Conservation (phyloP, 2,797 vertebrate genomes). For the Gorsachius magnificus region DNA sequence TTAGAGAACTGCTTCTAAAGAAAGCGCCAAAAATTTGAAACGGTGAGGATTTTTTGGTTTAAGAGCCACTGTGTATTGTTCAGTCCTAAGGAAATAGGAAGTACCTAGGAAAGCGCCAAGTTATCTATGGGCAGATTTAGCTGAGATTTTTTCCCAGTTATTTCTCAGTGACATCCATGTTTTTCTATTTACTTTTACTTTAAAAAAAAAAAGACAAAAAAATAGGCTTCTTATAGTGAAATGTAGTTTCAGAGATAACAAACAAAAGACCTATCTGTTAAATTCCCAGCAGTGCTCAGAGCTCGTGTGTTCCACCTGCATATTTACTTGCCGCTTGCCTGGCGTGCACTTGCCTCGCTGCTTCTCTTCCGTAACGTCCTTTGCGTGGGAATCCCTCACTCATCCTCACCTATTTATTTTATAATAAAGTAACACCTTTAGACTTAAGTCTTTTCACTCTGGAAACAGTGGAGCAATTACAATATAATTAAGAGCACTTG, state of each 20-base stretch:
- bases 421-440: neutral
- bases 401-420: neutral
- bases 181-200: neutral
- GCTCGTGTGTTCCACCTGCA: neutral
- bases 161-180: neutral
- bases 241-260: neutral
- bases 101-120: neutral
- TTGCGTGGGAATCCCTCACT: neutral
- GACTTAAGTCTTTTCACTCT: neutral
- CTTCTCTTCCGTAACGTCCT: neutral
- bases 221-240: neutral
- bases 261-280: neutral
- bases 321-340: neutral
- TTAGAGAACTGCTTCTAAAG: constrained; percentile 39
- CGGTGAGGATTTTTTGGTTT: neutral
- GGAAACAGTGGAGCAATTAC: neutral
- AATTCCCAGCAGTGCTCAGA: neutral
- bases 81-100: neutral
- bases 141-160: neutral
- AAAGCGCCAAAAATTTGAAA: constrained; percentile 10
- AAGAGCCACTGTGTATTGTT: neutral
- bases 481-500: neutral
- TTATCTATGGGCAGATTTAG: neutral
- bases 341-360: neutral
- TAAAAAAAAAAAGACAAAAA: neutral